These are phyloP conservation scores for Actinia tenebrosa DNA, from an alignment of 64 coral and sea anemone genomes.

Conservation along the genomic window DNA sequence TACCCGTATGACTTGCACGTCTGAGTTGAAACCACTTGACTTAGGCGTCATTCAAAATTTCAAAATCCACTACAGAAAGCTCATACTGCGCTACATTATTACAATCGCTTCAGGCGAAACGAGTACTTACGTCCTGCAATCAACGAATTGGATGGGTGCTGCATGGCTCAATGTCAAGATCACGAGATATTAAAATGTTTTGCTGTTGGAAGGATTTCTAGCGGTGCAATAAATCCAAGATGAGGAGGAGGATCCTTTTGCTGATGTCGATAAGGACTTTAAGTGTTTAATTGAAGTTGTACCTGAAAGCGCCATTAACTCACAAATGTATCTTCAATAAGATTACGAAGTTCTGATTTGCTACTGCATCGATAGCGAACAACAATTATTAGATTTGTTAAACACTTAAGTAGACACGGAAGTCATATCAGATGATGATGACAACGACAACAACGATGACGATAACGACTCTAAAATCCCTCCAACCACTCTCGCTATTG, in stretches of 20 bases:
- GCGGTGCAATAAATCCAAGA: slow-evolving; percentile 14
- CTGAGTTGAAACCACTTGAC: slow-evolving; percentile 51
- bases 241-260: slow-evolving; percentile 30
- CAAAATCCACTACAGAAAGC: slow-evolving; percentile 48
- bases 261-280: slow-evolving; percentile 23
- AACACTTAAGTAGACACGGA: slow-evolving; percentile 1
- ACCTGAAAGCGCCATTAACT: slow-evolving; percentile 19
- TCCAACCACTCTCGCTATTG: no score
- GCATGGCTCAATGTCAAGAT: slow-evolving; percentile 32
- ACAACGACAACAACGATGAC: no score
- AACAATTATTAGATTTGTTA: slow-evolving; percentile 7
- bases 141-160: slow-evolving; percentile 41
- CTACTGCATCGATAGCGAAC: slow-evolving; percentile 1
- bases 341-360: slow-evolving; percentile 25
- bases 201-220: slow-evolving; percentile 31
- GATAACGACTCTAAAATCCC: no score
- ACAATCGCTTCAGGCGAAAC: slow-evolving; percentile 32
- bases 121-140: slow-evolving; percentile 40
- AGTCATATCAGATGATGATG: neutral
- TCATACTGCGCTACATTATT: slow-evolving; percentile 26
- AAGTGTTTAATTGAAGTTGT: slow-evolving; percentile 30
- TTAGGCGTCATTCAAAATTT: slow-evolving; percentile 47
- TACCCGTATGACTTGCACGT: slow-evolving; percentile 51
- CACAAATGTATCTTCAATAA: slow-evolving; percentile 27
- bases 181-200: slow-evolving; percentile 37